Percentiles rank a stretch among this genome's conserved stretches.
Evolutionary conservation across 35 echinoderm and acorn worm genomes (phyloP).

Genomic region (Strongylocentrotus purpuratus): DNA sequence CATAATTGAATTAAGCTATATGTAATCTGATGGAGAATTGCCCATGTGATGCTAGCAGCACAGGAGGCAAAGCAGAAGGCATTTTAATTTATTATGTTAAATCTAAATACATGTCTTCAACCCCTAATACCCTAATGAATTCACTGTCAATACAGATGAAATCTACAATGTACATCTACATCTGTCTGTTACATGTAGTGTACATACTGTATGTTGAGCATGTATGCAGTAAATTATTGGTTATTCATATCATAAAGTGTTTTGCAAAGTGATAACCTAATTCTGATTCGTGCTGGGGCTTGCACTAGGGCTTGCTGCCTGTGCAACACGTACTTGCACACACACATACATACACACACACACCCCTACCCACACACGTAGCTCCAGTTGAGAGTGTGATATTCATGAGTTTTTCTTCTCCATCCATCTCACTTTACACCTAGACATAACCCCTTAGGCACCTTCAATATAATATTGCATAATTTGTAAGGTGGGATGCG

Average conservation of each 20-base stretch:
- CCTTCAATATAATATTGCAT: background rate
- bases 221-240: background rate
- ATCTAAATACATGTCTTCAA: too few relatives aligned
- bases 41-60: too few relatives aligned
- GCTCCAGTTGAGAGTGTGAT: background rate
- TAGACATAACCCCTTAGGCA: background rate
- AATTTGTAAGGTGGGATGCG: background rate
- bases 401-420: background rate
- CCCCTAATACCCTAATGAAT: too few relatives aligned
- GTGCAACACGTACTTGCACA: background rate
- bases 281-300: background rate
- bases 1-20: too few relatives aligned
- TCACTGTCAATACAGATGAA: too few relatives aligned
- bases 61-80: too few relatives aligned
- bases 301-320: background rate
- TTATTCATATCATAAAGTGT: background rate
- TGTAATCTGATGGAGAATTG: too few relatives aligned
- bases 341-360: background rate
- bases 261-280: conserved; percentile 11
- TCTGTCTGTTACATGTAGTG: too few relatives aligned
- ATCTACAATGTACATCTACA: too few relatives aligned
- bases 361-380: background rate
- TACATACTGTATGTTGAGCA: too few relatives aligned
- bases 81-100: too few relatives aligned
- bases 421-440: background rate